Conservation (phyloP, 2,113 vertebrate genomes). For the Varanus komodoensis region DNA sequence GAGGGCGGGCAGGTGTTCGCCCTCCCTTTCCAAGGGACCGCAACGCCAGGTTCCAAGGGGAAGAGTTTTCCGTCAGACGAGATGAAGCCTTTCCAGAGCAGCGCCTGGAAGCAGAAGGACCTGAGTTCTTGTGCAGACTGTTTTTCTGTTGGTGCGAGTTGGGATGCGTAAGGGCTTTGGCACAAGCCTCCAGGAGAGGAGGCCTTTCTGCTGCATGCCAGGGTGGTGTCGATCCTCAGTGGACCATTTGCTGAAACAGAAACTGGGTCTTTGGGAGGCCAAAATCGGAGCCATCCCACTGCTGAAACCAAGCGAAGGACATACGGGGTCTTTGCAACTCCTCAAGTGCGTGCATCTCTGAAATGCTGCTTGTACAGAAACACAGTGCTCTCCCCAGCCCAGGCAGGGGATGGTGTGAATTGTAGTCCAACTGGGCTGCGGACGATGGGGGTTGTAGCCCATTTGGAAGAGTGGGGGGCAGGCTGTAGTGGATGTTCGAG, state of each 20-base stretch:
- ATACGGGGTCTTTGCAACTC: neutral
- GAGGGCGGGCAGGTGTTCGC: neutral
- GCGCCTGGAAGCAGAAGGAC: neutral
- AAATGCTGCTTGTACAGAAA: conserved; percentile 29
- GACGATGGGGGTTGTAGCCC: neutral
- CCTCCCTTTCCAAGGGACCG: neutral
- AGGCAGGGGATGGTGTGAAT: too few species aligned
- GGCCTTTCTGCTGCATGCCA: neutral
- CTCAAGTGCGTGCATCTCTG: conserved; percentile 53
- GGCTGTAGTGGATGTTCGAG: conserved; percentile 35
- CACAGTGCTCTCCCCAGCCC: neutral
- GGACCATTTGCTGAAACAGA: neutral
- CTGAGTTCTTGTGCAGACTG: neutral
- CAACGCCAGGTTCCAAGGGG: neutral
- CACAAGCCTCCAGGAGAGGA: neutral
- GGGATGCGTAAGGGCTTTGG: neutral
- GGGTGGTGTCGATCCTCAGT: neutral
- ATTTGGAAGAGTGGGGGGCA: neutral
- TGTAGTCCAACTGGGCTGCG: neutral
- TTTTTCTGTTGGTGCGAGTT: neutral
- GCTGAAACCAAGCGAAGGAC: too few species aligned
- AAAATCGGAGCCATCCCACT: neutral
- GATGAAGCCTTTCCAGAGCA: neutral
- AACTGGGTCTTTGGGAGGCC: accelerated
- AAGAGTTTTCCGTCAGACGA: neutral